These are phyloP conservation scores for Epinotia brunnichana DNA, from an alignment of 2,888 invertebrate genomes.

Conservation along the genomic window DNA sequence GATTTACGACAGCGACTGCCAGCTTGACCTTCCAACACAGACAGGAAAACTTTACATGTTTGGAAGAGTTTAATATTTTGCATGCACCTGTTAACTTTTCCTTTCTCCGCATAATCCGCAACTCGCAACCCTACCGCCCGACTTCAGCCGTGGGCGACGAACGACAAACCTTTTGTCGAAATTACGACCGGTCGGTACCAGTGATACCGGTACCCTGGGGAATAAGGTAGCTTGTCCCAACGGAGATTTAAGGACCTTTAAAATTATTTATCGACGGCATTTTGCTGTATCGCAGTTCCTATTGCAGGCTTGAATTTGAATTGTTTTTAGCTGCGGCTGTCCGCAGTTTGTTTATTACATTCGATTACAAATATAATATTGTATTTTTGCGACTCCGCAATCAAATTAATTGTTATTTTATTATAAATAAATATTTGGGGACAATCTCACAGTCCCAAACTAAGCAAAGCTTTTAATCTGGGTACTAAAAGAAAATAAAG, in stretches of 20 bases:
- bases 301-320: conserved; percentile 35
- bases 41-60: no score
- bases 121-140: conserved; percentile 21
- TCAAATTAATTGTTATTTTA: no score
- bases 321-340: conserved; percentile 20
- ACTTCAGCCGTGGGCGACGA: conserved; percentile 38
- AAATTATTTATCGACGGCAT: conserved; percentile 42
- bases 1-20: no score
- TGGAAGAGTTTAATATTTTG: background rate
- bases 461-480: no score
- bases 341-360: conserved; percentile 8
- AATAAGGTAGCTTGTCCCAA: conserved; percentile 43
- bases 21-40: no score
- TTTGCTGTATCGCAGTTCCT: conserved; percentile 35
- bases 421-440: no score
- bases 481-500: no score
- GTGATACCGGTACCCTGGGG: conserved; percentile 33
- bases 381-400: no score
- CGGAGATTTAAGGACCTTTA: conserved; percentile 43
- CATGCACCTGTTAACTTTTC: background rate
- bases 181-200: conserved; percentile 30
- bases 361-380: background rate
- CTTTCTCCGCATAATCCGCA: background rate
- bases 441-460: no score
- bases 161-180: conserved; percentile 42